Percentiles rank a stretch among this genome's conserved stretches.
Evolutionary conservation across 1,140 invertebrate species (phyloP).

Genomic region (Teleogryllus occipitalis): DNA sequence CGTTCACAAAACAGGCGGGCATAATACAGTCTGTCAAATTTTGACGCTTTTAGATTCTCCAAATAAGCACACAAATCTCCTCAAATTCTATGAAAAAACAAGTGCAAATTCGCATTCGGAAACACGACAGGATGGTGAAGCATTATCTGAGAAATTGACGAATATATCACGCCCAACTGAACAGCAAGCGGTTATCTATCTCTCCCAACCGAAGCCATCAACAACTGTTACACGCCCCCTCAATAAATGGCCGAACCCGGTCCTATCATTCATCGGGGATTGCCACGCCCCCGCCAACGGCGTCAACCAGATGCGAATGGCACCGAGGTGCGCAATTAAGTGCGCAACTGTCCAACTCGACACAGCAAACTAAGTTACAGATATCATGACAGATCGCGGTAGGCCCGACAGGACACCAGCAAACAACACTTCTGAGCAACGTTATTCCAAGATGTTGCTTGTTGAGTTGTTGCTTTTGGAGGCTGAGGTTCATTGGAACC

Average conservation of each 20-base stretch:
- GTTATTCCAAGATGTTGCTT: too few relatives aligned
- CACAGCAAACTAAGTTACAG: neutral
- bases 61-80: too few relatives aligned
- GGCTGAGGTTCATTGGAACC: too few relatives aligned
- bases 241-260: neutral
- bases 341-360: neutral
- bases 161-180: neutral
- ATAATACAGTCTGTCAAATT: too few relatives aligned
- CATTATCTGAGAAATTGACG: too few relatives aligned
- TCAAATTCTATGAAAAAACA: too few relatives aligned
- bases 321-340: neutral
- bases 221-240: neutral
- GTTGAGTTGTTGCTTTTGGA: too few relatives aligned
- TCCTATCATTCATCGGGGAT: neutral
- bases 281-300: neutral
- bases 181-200: neutral
- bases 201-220: neutral
- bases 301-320: neutral
- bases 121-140: too few relatives aligned
- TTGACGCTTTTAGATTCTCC: too few relatives aligned
- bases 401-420: neutral
- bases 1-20: too few relatives aligned
- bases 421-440: neutral
- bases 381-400: neutral
- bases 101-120: too few relatives aligned